phyloP scores from a whole-genome alignment of 1,140 invertebrate species.

The Lamellibrachia luymesi region DNA sequence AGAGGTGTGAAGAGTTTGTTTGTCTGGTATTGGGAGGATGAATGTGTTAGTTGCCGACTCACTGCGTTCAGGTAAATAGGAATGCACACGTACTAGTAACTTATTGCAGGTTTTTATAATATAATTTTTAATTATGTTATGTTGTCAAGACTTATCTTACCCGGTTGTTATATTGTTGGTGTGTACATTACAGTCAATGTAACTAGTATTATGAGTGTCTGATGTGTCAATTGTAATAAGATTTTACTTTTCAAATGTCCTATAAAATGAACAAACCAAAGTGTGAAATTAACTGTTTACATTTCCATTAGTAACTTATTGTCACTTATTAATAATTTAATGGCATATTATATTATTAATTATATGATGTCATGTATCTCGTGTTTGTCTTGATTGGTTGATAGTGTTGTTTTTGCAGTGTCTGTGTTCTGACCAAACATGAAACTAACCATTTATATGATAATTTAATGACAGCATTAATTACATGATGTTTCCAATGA shows the following conservation, averaged over 20 bases:
- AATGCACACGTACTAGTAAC: background rate
- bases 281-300: background rate
- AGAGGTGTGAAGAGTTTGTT: too few relatives aligned
- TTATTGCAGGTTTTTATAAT: background rate
- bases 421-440: background rate
- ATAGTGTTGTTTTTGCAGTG: background rate
- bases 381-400: background rate
- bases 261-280: background rate
- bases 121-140: background rate
- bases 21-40: too few relatives aligned
- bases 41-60: too few relatives aligned
- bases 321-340: background rate
- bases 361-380: background rate
- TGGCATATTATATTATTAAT: background rate
- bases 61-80: too few relatives aligned
- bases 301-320: background rate
- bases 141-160: background rate
- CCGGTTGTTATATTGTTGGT: background rate
- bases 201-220: background rate
- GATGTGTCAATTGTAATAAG: background rate
- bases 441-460: background rate
- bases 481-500: background rate
- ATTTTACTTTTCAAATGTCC: background rate
- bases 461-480: background rate
- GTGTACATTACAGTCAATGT: background rate